phyloP scores from a whole-genome alignment of 2,888 invertebrate genomes.

The Drosophila vallismaia region DNA sequence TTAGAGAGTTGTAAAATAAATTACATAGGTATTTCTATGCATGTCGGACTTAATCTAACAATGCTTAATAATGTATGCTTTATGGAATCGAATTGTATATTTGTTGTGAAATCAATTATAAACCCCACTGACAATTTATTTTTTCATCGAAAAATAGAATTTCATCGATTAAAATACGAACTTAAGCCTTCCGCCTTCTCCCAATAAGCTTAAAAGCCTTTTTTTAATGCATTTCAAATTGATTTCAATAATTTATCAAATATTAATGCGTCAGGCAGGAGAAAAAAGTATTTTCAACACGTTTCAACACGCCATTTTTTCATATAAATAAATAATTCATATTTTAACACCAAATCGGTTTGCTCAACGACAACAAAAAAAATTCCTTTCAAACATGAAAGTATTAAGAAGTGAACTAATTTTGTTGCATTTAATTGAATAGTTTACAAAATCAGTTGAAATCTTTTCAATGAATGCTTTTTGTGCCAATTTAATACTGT shows the following conservation, averaged over 20 bases:
- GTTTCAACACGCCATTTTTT: neutral
- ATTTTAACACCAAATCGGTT: conserved; percentile 13
- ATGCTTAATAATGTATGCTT: neutral
- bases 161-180: neutral
- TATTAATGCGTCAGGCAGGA: neutral
- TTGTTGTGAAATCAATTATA: neutral
- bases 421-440: neutral
- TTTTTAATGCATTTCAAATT: neutral
- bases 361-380: neutral
- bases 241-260: neutral
- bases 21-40: neutral
- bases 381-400: neutral
- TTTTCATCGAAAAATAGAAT: neutral
- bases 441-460: neutral
- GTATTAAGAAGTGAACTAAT: neutral
- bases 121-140: neutral
- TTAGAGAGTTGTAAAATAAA: neutral
- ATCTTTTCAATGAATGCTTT: neutral
- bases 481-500: neutral
- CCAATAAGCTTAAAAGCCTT: neutral
- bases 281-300: neutral
- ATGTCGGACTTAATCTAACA: neutral
- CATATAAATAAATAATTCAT: conserved; percentile 12
- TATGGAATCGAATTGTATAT: neutral
- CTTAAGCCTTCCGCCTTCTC: neutral